Conservation (phyloP, 2,888 invertebrate genomes). For the Hyposoter didymator region DNA sequence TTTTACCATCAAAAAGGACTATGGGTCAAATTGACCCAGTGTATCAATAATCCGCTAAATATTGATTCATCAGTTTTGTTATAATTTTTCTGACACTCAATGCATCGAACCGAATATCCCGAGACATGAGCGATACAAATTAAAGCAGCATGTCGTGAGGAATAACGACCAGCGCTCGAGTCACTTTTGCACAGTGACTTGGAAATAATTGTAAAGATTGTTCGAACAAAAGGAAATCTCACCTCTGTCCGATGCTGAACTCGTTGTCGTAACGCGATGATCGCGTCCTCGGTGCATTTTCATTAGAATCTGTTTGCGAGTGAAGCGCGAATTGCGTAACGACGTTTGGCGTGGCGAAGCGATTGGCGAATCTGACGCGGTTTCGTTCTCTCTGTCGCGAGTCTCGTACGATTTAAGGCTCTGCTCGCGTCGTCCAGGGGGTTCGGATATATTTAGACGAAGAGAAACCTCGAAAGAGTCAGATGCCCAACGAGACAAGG, state of each 20-base stretch:
- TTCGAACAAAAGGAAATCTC: background rate
- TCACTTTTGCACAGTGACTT: background rate
- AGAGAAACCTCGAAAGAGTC: background rate
- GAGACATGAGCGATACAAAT: background rate
- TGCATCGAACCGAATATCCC: background rate
- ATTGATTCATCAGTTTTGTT: background rate
- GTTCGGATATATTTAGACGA: conserved; percentile 4
- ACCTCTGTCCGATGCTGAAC: background rate
- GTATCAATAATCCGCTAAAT: background rate
- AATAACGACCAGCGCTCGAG: background rate
- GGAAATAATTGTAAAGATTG: background rate
- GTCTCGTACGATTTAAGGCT: background rate
- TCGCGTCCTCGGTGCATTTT: background rate
- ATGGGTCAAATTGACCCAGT: background rate
- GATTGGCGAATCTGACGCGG: background rate
- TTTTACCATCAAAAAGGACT: too few relatives aligned
- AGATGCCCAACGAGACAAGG: background rate
- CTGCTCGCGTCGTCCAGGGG: background rate
- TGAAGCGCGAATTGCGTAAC: background rate
- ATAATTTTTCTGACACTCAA: background rate
- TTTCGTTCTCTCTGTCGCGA: background rate
- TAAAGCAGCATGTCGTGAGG: background rate
- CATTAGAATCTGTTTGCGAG: conserved; percentile 14
- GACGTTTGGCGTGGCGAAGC: background rate
- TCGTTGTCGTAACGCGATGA: background rate